Conservation (phyloP, 2,797 vertebrate species). For the Sebastes minor region DNA sequence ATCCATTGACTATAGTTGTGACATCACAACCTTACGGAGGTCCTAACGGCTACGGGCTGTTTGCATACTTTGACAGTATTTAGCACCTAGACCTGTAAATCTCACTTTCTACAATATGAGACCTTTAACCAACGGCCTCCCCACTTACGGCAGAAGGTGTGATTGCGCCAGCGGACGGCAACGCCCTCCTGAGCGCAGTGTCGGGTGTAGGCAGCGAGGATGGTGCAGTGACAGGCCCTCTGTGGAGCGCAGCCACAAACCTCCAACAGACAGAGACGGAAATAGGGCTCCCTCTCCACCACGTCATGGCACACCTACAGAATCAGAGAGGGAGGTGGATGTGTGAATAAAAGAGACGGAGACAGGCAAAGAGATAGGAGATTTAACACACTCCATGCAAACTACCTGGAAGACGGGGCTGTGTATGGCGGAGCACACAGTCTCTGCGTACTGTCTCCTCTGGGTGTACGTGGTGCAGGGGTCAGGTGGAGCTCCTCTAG, state of each 20-base stretch:
- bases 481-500: conserved; percentile 35
- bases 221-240: conserved; percentile 81
- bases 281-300: conserved; percentile 86
- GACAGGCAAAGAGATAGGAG: neutral
- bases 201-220: conserved; percentile 84
- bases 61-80: too few species aligned
- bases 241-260: conserved; percentile 81
- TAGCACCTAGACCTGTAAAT: neutral
- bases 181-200: conserved; percentile 87
- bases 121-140: too few species aligned
- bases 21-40: too few species aligned
- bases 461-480: conserved; percentile 84
- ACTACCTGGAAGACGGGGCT: conserved; percentile 86
- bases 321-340: neutral
- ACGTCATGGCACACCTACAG: conserved; percentile 87
- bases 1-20: too few species aligned
- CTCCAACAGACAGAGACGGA: conserved; percentile 83
- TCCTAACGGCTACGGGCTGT: rapidly evolving
- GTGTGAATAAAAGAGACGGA: neutral
- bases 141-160: conserved; percentile 87
- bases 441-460: conserved; percentile 78
- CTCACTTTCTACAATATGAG: neutral
- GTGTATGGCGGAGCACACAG: conserved; percentile 82
- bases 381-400: neutral
- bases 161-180: conserved; percentile 84